A percentile compares a stretch with the other conserved stretches of the same genome.
Evolutionary conservation across 2,797 vertebrate species (phyloP).

Genomic region (Mormyrus hasselquistii): DNA sequence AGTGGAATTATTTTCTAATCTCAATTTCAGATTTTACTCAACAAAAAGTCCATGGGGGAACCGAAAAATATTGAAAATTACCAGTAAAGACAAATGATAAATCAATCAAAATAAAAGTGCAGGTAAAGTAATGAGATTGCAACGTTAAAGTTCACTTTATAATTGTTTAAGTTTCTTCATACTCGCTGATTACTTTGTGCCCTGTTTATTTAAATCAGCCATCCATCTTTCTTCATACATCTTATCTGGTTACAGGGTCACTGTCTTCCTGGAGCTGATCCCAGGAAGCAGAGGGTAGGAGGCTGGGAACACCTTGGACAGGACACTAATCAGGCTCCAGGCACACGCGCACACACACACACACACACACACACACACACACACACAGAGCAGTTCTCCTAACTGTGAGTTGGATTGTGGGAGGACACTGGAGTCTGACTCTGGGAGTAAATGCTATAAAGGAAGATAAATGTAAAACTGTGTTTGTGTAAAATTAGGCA

Average conservation of each 20-base stretch:
- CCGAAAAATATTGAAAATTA: not conserved
- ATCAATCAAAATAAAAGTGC: not conserved
- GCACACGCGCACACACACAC: not conserved
- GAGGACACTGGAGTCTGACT: not conserved
- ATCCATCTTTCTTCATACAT: not conserved
- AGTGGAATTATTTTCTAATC: not conserved
- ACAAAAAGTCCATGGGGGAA: not conserved
- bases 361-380: not conserved
- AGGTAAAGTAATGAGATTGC: not conserved
- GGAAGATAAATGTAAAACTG: not conserved
- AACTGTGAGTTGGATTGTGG: not conserved
- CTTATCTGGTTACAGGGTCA: not conserved
- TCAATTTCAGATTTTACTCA: not conserved
- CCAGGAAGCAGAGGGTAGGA: not conserved
- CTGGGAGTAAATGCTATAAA: not conserved
- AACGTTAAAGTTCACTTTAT: not conserved
- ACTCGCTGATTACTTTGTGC: not conserved
- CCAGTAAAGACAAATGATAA: not conserved
- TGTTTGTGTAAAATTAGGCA: not conserved
- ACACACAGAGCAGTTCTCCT: not conserved
- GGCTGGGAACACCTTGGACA: not conserved
- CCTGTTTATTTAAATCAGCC: not conserved
- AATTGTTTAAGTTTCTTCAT: not conserved
- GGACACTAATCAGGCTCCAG: not conserved
- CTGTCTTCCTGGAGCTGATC: not conserved